These are phyloP conservation scores for Pandemis corylana DNA, from an alignment of 2,888 invertebrate genomes.

Conservation along the genomic window DNA sequence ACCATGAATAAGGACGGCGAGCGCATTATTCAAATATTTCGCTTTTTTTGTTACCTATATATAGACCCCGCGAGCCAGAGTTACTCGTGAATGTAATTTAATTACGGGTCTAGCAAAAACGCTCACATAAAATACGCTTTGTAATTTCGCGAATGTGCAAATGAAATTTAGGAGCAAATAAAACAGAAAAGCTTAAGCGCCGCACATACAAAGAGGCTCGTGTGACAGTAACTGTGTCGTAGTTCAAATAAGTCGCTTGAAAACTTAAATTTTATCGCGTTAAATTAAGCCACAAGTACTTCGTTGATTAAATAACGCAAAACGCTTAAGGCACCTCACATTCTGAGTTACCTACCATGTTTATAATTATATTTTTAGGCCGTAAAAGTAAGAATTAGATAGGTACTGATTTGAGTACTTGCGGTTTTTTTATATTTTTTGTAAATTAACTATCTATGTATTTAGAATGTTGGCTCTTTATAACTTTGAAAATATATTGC, in stretches of 20 bases:
- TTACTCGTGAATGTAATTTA: neutral
- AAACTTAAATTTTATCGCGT: slow-evolving; percentile 11
- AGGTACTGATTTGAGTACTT: too few species aligned
- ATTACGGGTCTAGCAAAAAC: slow-evolving; percentile 1
- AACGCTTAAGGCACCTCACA: neutral
- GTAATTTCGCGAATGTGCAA: slow-evolving; percentile 20
- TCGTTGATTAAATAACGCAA: neutral
- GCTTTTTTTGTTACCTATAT: neutral
- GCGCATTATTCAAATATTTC: slow-evolving; percentile 20
- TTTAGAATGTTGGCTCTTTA: too few species aligned
- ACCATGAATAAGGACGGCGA: slow-evolving; percentile 14
- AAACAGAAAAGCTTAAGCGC: slow-evolving; percentile 22
- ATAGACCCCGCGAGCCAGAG: neutral
- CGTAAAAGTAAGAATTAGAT: too few species aligned
- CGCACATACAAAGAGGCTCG: neutral
- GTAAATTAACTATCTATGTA: too few species aligned
- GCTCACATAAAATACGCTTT: slow-evolving; percentile 10
- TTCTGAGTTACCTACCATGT: neutral
- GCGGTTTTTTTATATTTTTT: too few species aligned
- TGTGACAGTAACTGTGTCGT: slow-evolving; percentile 16
- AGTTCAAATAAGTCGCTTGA: slow-evolving; percentile 24
- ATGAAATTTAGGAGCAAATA: slow-evolving; percentile 17
- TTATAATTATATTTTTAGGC: too few species aligned
- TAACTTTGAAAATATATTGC: too few species aligned
- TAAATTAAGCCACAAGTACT: slow-evolving; percentile 3